Conservation (phyloP, 2,113 vertebrate species). For the Catharus fuscescens region DNA sequence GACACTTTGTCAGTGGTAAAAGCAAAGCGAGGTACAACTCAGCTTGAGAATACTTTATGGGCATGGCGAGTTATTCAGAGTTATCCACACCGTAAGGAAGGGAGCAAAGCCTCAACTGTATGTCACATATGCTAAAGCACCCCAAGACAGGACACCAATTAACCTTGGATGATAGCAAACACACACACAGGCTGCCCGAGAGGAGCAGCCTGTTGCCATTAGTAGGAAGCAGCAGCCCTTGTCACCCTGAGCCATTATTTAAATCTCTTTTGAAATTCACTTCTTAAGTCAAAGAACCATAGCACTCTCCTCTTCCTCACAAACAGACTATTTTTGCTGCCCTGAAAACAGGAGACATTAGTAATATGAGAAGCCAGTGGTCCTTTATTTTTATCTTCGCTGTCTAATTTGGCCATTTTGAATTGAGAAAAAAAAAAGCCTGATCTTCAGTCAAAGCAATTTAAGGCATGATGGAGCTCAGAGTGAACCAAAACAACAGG, state of each 20-base stretch:
- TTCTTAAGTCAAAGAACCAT: neutral
- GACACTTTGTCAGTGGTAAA: neutral
- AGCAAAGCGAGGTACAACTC: neutral
- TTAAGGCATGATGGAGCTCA: conserved; percentile 4
- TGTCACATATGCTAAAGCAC: conserved; percentile 32
- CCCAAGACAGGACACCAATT: conserved; percentile 60
- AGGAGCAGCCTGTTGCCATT: conserved; percentile 58
- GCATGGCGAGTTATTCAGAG: neutral
- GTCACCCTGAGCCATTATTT: conserved; percentile 46
- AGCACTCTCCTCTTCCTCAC: neutral
- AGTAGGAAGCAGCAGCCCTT: conserved; percentile 35
- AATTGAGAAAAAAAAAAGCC: neutral
- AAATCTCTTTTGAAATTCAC: conserved; percentile 30
- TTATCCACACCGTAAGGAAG: neutral
- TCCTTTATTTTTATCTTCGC: neutral
- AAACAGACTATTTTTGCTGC: neutral
- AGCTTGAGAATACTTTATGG: neutral
- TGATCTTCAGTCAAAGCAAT: conserved; percentile 39
- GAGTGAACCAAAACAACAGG: conserved; percentile 53
- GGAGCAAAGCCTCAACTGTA: neutral
- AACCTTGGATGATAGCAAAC: conserved; percentile 58
- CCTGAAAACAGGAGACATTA: neutral
- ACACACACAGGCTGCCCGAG: neutral
- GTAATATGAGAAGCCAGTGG: neutral
- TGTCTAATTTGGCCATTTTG: conserved; percentile 37